These are phyloP conservation scores for Toxotes lorentzi DNA, from an alignment of 2,797 vertebrate genomes.

Conservation along the genomic window DNA sequence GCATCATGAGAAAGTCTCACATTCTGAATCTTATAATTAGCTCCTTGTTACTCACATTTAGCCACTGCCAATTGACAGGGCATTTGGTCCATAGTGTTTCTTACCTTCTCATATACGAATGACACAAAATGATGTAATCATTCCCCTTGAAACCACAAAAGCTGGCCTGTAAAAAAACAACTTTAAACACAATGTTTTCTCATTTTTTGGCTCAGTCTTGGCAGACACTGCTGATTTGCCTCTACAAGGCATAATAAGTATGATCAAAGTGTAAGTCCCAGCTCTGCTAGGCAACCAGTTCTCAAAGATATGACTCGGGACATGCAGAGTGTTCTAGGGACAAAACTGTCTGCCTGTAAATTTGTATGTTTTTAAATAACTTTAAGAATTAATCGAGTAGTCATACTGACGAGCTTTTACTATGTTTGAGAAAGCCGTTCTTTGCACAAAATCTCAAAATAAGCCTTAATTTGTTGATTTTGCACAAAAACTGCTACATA, in stretches of 20 bases:
- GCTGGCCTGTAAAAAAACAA: background rate
- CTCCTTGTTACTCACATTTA: constrained; percentile 20
- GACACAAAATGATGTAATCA: background rate
- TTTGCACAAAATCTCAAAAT: background rate
- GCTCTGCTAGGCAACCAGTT: background rate
- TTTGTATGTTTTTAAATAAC: background rate
- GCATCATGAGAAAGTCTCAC: background rate
- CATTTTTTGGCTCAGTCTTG: background rate
- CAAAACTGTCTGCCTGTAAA: background rate
- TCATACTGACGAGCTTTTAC: background rate
- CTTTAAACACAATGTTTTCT: background rate
- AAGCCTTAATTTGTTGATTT: background rate
- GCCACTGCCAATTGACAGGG: background rate
- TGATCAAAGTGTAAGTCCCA: background rate
- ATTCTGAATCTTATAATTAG: constrained; percentile 8
- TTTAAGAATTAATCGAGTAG: background rate
- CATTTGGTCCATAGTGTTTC: background rate
- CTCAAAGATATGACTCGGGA: background rate
- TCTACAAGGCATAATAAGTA: background rate
- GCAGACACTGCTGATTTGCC: background rate
- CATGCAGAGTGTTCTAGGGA: no score
- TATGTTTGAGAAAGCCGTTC: background rate
- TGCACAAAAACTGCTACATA: background rate
- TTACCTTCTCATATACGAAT: background rate
- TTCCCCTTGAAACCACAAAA: background rate